Conservation (phyloP, 2,797 vertebrate genomes). For the Mus caroli region DNA sequence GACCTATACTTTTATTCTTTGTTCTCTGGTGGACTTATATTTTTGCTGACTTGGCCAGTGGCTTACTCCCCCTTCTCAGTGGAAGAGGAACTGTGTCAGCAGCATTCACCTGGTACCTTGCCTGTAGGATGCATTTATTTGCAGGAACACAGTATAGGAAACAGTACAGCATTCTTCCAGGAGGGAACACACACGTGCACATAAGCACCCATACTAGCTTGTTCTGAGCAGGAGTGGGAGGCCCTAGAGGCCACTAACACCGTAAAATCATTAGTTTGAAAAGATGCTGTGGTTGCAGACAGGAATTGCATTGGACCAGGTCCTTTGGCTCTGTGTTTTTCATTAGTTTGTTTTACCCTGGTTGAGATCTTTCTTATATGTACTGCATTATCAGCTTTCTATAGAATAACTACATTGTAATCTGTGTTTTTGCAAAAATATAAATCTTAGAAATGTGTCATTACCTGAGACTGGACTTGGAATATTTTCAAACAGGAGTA, state of each 20-base stretch:
- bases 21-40: background rate
- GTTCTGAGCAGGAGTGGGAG: background rate
- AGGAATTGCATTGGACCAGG: background rate
- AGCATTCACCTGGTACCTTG: background rate
- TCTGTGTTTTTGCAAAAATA: background rate
- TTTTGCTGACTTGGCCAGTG: background rate
- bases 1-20: conserved; percentile 30
- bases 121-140: background rate
- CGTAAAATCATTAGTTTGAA: background rate
- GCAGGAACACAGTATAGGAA: conserved; percentile 2
- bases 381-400: conserved; percentile 19
- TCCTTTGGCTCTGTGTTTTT: conserved; percentile 44
- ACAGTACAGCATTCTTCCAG: conserved; percentile 13
- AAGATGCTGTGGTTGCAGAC: conserved; percentile 1
- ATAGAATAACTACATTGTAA: conserved; percentile 36
- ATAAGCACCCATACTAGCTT: background rate
- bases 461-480: conserved; percentile 35
- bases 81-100: background rate
- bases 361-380: background rate
- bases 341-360: background rate
- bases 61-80: background rate
- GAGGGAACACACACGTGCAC: background rate
- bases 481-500: conserved; percentile 46
- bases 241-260: background rate
- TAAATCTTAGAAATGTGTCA: conserved; percentile 25